These are phyloP conservation scores for Tipula vernalis DNA, from an alignment of 2,888 invertebrate genomes.

Conservation along the genomic window DNA sequence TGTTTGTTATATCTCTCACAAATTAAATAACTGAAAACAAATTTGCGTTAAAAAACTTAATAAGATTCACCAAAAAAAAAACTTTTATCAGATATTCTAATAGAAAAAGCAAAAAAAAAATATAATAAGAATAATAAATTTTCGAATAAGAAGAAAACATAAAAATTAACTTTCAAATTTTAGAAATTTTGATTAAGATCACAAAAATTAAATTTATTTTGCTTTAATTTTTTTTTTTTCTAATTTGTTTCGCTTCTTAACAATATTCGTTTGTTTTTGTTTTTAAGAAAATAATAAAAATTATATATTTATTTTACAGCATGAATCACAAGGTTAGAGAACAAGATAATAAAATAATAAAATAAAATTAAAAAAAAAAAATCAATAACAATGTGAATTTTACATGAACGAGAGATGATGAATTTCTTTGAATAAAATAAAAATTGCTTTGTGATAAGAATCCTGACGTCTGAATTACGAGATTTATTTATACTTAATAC, in stretches of 20 bases:
- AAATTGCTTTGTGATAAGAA: background rate
- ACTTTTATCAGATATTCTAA: background rate
- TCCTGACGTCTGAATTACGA: background rate
- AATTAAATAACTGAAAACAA: background rate
- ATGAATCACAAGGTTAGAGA: background rate
- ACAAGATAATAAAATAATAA: no score
- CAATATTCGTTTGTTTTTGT: background rate
- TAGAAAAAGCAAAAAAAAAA: background rate
- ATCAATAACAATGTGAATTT: background rate
- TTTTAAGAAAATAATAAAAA: background rate
- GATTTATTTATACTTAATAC: background rate
- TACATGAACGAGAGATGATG: background rate
- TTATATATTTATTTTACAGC: background rate
- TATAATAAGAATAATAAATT: background rate
- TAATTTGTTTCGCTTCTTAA: background rate
- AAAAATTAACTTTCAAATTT: background rate
- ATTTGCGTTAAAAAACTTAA: background rate
- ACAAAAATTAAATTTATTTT: background rate
- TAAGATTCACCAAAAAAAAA: background rate
- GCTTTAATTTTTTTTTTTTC: background rate
- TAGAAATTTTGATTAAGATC: conserved; percentile 4
- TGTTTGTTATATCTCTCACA: background rate
- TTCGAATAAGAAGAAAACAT: background rate
- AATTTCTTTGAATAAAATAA: background rate
- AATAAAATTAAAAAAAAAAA: background rate